Evolutionary conservation across 2,888 invertebrate genomes (phyloP), one percentile per base, ranked within the genome.

Genomic region (Xestia c-nigrum): DNA sequence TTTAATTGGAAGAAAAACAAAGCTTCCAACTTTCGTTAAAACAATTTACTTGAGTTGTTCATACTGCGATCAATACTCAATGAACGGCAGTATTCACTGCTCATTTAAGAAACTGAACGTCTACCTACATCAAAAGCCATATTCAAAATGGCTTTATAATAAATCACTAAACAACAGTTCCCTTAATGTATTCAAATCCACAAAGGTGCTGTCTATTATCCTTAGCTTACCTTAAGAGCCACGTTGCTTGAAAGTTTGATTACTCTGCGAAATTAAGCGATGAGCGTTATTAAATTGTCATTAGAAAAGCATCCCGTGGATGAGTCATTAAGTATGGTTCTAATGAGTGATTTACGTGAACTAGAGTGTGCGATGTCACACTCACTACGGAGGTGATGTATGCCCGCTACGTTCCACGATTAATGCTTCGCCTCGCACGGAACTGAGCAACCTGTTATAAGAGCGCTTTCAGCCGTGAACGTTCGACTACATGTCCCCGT

Each of bases 281-380:
- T 91, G 93, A 93, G 92, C 92, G 93, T 92, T 92, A 95, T 95
- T 93, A 94, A 94, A 94, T 94, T 94, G 93, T 93, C 94, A 94
- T 95, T 95, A 95, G 93, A 92, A 92, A 93, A 92, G 89, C 93
- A 93, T 92, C 91, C 89, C 92, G 90, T 90, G 90, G 92, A 93
- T 91, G 90, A 90, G 89, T 92, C 93, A 93, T 95, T 94, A 95
- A 92, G 90, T 92, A 90, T 87, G 90, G 90, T 90, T 91, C 90
- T 93, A 94, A 95, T 95, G 92, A 95, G 91, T 94, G 94, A 95
- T 95, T 93, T 94, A 93, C 90, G 94, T 91, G 92, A 93, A 93
- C 93, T 94, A 90, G 91, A 94, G 93, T 94, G 91, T 93, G 93
- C 87, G 88, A 89, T 91, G 93, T 93, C 91, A 91, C 91, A 89